Conservation (phyloP, 1,140 invertebrate species). For the Armadillidium nasatum region DNA sequence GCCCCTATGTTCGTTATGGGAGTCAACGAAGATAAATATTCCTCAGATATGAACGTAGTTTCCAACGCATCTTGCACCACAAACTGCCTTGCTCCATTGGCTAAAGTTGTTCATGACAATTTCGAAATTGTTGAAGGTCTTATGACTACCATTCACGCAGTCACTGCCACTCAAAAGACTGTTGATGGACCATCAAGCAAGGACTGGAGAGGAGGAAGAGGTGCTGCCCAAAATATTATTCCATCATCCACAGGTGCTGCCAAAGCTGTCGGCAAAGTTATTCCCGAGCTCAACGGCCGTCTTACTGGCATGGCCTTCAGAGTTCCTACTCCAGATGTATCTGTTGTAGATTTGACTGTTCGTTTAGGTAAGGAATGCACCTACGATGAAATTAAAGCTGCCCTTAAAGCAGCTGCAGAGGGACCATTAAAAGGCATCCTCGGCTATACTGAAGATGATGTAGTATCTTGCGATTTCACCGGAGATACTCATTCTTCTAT, state of each 20-base stretch:
- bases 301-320: slow-evolving; percentile 98
- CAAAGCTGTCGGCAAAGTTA: slow-evolving; percentile 96
- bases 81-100: slow-evolving; percentile 96
- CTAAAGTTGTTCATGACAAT: slow-evolving; percentile 93
- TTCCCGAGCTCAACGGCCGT: slow-evolving; percentile 88
- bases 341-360: slow-evolving; percentile 94
- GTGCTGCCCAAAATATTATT: slow-evolving; percentile 94
- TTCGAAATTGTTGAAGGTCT: slow-evolving; percentile 93
- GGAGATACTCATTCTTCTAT: slow-evolving; percentile 79
- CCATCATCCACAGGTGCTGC: slow-evolving; percentile 96
- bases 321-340: slow-evolving; percentile 92
- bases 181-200: slow-evolving; percentile 95
- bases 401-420: slow-evolving; percentile 78
- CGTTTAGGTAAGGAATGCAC: slow-evolving; percentile 58
- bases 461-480: slow-evolving; percentile 89
- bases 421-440: slow-evolving; percentile 81
- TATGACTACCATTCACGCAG: slow-evolving; percentile 98
- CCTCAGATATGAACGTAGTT: slow-evolving; percentile 72
- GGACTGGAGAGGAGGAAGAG: slow-evolving; percentile 94
- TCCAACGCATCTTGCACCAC: slow-evolving; percentile 99
- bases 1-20: slow-evolving; percentile 98
- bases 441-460: slow-evolving; percentile 88
- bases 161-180: slow-evolving; percentile 95
- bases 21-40: slow-evolving; percentile 86
- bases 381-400: slow-evolving; percentile 85